Base-by-base conservation (phyloP, 92 coral and sea anemone genomes). In the Plumapathes pennacea region DNA sequence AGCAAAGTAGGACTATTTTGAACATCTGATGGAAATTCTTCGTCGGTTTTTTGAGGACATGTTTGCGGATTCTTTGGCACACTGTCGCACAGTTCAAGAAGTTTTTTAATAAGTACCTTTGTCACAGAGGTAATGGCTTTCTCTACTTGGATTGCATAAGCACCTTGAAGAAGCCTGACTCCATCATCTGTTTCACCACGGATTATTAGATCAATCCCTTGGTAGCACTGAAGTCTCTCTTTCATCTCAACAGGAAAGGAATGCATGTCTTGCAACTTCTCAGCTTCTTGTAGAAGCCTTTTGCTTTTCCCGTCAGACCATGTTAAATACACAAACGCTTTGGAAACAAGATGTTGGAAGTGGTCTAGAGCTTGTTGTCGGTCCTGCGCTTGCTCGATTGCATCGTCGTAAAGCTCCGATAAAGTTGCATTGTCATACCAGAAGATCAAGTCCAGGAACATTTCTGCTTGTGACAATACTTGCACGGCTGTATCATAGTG, bases 171-270 rank as follows among this genome's bases (percentile, higher is more conserved):
- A n/a, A n/a, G n/a, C n/a, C n/a, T n/a, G n/a, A 57, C 15, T n/a
- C 78, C 78, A 4, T 2, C 9, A 4, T 30, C 29, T 19, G 46
- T 10, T 22, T 50, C 24, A 0, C 29, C 56, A 2, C 13, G 2
- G 32, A 2, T 20, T n/a, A 60, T 19, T 0, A 20, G 23, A 8
- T 4, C 5, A 21, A 71, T 60, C 3, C 78, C 78, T 9, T 32
- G 24, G 36, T 71, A 71, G 38, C 70, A 71, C 25, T 20, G 2
- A 4, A 0, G n/a, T 17, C 60, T 71, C 31, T 53, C 78, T 50
- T 53, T 31, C 10, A 38, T 36, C 20, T 2, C 17, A 38, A 1
- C 15, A 1, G 62, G 34, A 0, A 14, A 7, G 0, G 24, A 13
- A 0, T 14, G 3, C 0, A 46, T 26, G 6, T 9, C 46, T 33